These are phyloP conservation scores for Sceloporus undulatus DNA, from an alignment of 2,113 vertebrate species.

Conservation along the genomic window DNA sequence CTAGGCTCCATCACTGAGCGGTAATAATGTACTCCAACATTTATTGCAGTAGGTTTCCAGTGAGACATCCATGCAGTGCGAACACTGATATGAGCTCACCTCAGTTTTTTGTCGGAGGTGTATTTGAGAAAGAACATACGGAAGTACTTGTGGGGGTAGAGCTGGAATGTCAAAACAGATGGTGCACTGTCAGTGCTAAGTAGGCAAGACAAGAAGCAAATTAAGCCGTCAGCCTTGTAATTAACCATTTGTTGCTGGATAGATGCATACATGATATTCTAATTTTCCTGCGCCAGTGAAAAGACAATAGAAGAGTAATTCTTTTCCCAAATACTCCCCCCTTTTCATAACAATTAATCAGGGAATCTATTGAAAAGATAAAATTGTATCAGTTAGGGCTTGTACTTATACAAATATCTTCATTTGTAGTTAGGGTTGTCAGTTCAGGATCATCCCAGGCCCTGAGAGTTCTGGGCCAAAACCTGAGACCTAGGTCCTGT, in stretches of 20 bases:
- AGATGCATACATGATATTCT: constrained; percentile 56
- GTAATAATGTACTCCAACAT: background rate
- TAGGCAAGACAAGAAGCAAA: constrained; percentile 73
- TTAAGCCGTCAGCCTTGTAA: constrained; percentile 71
- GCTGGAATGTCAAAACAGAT: constrained; percentile 75
- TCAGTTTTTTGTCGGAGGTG: constrained; percentile 70
- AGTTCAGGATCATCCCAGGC: no score
- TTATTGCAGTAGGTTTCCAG: background rate
- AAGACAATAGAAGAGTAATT: constrained; percentile 58
- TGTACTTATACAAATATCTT: no score
- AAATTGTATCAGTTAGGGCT: background rate
- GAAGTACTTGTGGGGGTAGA: constrained; percentile 74
- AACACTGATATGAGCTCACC: constrained; percentile 68
- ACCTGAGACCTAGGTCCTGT: no score
- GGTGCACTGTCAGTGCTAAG: constrained; percentile 73
- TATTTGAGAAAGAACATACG: constrained; percentile 69
- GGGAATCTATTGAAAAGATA: constrained; percentile 48
- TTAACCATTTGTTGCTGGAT: constrained; percentile 75
- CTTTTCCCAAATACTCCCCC: constrained; percentile 26
- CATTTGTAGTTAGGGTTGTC: no score
- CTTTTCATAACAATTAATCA: constrained; percentile 46
- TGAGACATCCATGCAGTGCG: constrained; percentile 47
- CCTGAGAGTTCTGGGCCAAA: no score
- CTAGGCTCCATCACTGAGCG: no score
- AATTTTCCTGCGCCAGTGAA: constrained; percentile 57